Evolutionary conservation across 2,888 invertebrate genomes (phyloP).

Genomic region (Smittia sp.): DNA sequence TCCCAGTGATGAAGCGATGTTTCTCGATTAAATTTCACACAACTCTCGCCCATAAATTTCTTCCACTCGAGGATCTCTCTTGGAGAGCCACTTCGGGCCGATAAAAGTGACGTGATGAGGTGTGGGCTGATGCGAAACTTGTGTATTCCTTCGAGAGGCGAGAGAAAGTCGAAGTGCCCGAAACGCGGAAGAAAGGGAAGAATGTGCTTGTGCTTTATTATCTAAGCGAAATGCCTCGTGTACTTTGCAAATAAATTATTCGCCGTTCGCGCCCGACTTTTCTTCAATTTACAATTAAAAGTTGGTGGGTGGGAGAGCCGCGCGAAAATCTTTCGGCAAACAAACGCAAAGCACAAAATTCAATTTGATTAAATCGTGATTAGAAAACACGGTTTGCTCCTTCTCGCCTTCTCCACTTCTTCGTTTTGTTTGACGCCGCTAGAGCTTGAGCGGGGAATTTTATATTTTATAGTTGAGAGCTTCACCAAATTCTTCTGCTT

Average conservation of each 20-base stretch:
- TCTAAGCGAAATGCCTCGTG: conserved; percentile 30
- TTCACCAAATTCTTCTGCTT: background rate
- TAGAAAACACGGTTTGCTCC: conserved; percentile 9
- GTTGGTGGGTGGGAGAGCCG: background rate
- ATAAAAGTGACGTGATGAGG: conserved; percentile 18
- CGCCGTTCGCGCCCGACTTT: conserved; percentile 2
- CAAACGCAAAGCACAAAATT: conserved; percentile 8
- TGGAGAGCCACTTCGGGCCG: conserved; percentile 22
- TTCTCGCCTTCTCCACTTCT: background rate
- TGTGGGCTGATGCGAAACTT: no score
- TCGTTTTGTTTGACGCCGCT: background rate
- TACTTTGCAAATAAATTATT: conserved; percentile 38
- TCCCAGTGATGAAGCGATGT: conserved; percentile 14
- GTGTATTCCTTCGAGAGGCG: no score
- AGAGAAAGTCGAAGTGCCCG: no score
- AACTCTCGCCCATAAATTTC: background rate
- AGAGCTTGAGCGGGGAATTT: background rate
- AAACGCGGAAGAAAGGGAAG: no score
- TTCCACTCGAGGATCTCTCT: background rate
- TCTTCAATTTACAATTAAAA: conserved; percentile 27
- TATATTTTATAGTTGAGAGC: conserved; percentile 4
- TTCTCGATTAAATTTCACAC: conserved; percentile 9
- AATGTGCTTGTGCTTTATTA: conserved; percentile 11
- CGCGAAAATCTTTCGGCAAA: conserved; percentile 1
- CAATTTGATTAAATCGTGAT: conserved; percentile 29